These are phyloP conservation scores for Ptyas mucosa DNA, from an alignment of 2,113 vertebrate genomes.

Conservation along the genomic window DNA sequence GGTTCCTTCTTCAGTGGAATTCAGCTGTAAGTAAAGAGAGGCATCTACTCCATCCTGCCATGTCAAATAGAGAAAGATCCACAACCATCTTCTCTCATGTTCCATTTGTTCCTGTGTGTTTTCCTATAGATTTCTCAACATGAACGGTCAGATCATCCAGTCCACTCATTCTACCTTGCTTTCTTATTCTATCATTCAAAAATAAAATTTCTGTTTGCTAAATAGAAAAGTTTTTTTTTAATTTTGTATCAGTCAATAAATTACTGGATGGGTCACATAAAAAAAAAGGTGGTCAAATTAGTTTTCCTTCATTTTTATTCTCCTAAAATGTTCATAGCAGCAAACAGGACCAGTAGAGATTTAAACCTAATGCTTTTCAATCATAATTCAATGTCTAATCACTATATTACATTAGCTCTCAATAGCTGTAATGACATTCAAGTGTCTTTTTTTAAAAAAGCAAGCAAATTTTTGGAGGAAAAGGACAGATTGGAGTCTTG, in stretches of 20 bases:
- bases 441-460: background rate
- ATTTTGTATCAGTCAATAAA: background rate
- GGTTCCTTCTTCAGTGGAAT: constrained; percentile 97
- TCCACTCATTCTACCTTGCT: background rate
- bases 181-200: background rate
- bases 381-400: background rate
- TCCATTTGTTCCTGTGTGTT: background rate
- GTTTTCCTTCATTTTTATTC: background rate
- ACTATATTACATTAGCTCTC: background rate
- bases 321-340: background rate
- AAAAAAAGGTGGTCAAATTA: background rate
- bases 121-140: background rate
- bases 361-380: background rate
- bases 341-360: background rate
- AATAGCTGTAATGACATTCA: background rate
- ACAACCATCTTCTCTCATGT: background rate
- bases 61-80: background rate
- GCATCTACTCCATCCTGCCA: background rate
- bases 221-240: background rate
- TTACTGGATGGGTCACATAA: background rate
- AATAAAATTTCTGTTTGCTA: background rate
- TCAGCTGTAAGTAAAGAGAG: constrained; percentile 84
- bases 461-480: background rate
- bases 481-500: background rate
- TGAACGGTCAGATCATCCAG: background rate